Conservation (phyloP, 2,113 vertebrate species). For the Oriolus oriolus region DNA sequence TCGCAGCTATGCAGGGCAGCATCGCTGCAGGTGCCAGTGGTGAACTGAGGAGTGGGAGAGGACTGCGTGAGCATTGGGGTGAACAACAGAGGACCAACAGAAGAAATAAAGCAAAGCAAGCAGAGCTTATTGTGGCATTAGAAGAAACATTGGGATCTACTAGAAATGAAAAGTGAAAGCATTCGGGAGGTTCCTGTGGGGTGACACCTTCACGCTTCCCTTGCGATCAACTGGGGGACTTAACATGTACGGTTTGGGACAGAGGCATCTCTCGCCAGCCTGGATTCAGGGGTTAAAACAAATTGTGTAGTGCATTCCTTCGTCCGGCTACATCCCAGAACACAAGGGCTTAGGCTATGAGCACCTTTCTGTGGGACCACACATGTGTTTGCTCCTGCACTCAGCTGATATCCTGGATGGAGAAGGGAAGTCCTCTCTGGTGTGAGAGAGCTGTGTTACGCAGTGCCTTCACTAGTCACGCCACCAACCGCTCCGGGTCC, state of each 20-base stretch:
- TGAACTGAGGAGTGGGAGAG: slow-evolving; percentile 64
- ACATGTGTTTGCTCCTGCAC: background rate
- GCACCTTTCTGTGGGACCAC: background rate
- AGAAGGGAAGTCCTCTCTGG: background rate
- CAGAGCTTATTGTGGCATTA: background rate
- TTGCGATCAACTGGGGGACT: background rate
- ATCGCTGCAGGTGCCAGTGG: slow-evolving; percentile 70
- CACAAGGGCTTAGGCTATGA: accelerated
- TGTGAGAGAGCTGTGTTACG: background rate
- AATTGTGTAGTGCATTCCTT: background rate
- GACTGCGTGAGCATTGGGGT: background rate
- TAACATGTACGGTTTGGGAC: accelerated
- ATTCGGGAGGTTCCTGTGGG: accelerated
- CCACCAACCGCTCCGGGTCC: background rate
- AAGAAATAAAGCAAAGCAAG: background rate
- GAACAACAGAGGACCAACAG: background rate
- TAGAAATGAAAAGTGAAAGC: background rate
- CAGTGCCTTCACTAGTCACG: accelerated
- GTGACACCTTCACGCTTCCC: background rate
- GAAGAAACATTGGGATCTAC: background rate
- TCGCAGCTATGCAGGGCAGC: slow-evolving; percentile 66
- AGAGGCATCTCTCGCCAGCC: background rate
- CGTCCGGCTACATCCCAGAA: accelerated
- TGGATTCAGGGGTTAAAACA: background rate
- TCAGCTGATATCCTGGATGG: background rate